A percentile compares a stretch with the other conserved stretches of the same genome.
Evolutionary conservation across 2,797 vertebrate genomes (phyloP).

Genomic region (Spheniscus humboldti): DNA sequence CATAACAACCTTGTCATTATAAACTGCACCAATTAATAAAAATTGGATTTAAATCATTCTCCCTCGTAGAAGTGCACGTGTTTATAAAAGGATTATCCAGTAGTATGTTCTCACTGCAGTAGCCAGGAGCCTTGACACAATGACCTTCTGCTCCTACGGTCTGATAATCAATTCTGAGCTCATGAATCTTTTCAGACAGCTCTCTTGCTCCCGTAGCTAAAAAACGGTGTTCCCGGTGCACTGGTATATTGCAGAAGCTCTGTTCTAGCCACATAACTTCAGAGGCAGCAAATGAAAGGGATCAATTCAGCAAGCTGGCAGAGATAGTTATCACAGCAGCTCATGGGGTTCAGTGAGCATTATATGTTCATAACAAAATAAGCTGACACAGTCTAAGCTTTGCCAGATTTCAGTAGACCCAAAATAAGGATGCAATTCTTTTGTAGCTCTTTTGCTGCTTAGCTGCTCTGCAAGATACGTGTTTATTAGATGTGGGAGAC

Average conservation of each 20-base stretch:
- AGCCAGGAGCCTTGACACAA: neutral
- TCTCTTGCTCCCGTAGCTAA: neutral
- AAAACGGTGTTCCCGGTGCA: neutral
- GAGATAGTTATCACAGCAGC: constrained; percentile 48
- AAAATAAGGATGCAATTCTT: neutral
- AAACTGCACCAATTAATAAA: neutral
- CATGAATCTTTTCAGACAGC: neutral
- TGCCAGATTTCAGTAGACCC: constrained; percentile 24
- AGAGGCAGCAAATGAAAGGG: constrained; percentile 50
- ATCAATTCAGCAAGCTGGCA: constrained; percentile 54
- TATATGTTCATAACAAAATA: constrained; percentile 35
- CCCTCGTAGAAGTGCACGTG: neutral
- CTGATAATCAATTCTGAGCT: constrained; percentile 8
- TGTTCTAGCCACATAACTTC: neutral
- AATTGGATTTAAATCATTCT: neutral
- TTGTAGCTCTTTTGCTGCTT: constrained; percentile 1
- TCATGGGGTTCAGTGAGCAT: constrained; percentile 40
- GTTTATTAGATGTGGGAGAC: neutral
- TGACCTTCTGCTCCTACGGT: neutral
- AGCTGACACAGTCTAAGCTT: constrained; percentile 34
- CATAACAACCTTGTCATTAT: neutral
- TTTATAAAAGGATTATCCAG: constrained; percentile 1
- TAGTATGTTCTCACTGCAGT: neutral
- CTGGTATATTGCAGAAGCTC: neutral
- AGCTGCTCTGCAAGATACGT: neutral